Evolutionary conservation across 2,888 invertebrate species (phyloP), one percentile per base, ranked within the genome.

Genomic region (Himalopsyche kuldschensis): DNA sequence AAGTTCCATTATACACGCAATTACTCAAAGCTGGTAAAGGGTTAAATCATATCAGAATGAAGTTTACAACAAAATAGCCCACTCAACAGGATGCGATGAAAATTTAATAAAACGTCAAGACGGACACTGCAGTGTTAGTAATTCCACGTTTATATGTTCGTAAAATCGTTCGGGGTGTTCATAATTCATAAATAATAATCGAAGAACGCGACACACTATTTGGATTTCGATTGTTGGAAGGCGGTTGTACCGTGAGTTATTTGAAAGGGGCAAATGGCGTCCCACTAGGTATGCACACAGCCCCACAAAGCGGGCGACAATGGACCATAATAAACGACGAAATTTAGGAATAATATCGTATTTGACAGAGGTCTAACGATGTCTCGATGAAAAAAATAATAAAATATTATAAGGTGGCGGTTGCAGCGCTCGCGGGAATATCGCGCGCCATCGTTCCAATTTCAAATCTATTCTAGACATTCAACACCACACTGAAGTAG

Each of bases 351-450:
- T 84, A 81, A 84, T 81, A 81, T 84, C 84, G 69, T 84, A 81
- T 84, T 84, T 84, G 84, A 84, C 84, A 84, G 81, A 81, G 84
- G 84, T 81, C 84, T 81, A 81, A 84, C 81, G 84, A 84, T 84
- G 35, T 15, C 6, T 15, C 30, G 31, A 48, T 46, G 47, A 78
- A 78, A 47, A 78, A 78, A 47, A 78, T 47, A 78, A 78, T 30
- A 46, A 46, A 27, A 78, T 47, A 27, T 11, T 11, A 30, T 31
- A 75, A 75, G 2, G 75, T 10, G 20, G 24, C 30, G 75, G 75
- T 32, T 31, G 27, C 31, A 31, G 32, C 20, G 75, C 30, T 20
- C 20, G 69, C 24, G 69, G 10, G 20, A 20, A 41, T 3, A n/a
- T n/a, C n/a, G 6, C 15, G 11, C 5, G 32, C 2, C 4, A 32